Percentiles rank a stretch among this genome's conserved stretches.
Conservation (phyloP, 1,140 invertebrate species). For the Araneus ventricosus region DNA sequence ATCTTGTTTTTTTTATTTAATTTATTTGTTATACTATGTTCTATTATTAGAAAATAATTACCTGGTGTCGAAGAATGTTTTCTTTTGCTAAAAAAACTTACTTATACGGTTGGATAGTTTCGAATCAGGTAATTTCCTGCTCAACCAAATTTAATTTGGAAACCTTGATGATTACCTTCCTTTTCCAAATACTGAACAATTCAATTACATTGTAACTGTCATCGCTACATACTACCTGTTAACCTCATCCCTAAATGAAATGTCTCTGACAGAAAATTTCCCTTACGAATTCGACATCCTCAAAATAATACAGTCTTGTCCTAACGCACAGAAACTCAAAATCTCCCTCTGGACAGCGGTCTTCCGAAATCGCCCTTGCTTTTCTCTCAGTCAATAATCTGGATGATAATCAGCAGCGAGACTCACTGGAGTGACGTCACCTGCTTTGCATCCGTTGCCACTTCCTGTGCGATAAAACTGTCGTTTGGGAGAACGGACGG, state of each 20-base stretch:
- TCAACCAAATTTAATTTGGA: too few relatives aligned
- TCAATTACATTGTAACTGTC: not conserved
- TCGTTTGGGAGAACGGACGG: conserved; percentile 29
- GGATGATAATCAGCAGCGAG: conserved; percentile 1
- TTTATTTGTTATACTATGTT: too few relatives aligned
- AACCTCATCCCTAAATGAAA: not conserved
- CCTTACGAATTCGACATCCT: not conserved
- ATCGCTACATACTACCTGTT: not conserved
- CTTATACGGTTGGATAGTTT: too few relatives aligned
- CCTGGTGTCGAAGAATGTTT: too few relatives aligned
- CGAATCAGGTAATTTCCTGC: too few relatives aligned
- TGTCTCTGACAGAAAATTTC: not conserved
- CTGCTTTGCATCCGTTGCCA: conserved; percentile 31
- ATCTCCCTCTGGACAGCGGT: too few relatives aligned
- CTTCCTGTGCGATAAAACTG: conserved; percentile 57
- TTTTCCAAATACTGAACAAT: not conserved
- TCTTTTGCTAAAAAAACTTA: too few relatives aligned
- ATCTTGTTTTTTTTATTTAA: too few relatives aligned
- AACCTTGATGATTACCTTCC: too few relatives aligned
- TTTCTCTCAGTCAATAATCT: not conserved
- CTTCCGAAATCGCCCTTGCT: too few relatives aligned
- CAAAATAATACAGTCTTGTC: not conserved
- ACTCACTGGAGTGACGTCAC: conserved; percentile 28
- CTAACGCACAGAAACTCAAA: too few relatives aligned
- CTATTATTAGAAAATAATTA: too few relatives aligned